phyloP scores from a whole-genome alignment of 2,113 vertebrate genomes.

The Otis tarda region DNA sequence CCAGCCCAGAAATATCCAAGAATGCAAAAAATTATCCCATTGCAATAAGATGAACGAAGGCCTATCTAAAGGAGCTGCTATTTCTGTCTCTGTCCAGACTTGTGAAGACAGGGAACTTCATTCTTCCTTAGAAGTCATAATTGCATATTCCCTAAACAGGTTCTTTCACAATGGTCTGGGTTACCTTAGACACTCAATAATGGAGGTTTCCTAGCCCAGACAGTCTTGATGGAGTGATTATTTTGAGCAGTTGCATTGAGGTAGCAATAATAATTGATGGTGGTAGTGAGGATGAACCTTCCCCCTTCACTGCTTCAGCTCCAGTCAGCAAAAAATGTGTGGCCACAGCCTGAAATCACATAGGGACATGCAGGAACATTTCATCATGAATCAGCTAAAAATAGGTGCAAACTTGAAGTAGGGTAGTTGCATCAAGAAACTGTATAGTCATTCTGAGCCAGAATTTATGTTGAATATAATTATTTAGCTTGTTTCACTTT shows the following conservation, averaged over 20 bases:
- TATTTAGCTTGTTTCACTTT: conserved; percentile 13
- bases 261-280: background rate
- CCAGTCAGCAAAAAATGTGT: conserved; percentile 32
- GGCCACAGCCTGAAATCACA: conserved; percentile 6
- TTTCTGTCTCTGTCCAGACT: background rate
- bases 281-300: background rate
- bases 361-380: background rate
- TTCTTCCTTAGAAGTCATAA: background rate
- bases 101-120: background rate
- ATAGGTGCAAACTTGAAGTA: background rate
- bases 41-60: background rate
- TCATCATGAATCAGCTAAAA: background rate
- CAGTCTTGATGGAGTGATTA: background rate
- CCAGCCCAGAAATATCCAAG: background rate
- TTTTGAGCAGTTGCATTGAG: background rate
- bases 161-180: conserved; percentile 15
- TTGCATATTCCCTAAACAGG: background rate
- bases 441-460: conserved; percentile 33
- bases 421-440: background rate
- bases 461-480: background rate
- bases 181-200: background rate
- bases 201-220: background rate
- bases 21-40: background rate
- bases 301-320: background rate
- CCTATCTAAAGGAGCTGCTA: background rate